Percentiles rank a stretch among this genome's conserved stretches.
These are phyloP conservation scores for Corvus hawaiiensis DNA, from an alignment of 2,113 vertebrate genomes.

Conservation along the genomic window DNA sequence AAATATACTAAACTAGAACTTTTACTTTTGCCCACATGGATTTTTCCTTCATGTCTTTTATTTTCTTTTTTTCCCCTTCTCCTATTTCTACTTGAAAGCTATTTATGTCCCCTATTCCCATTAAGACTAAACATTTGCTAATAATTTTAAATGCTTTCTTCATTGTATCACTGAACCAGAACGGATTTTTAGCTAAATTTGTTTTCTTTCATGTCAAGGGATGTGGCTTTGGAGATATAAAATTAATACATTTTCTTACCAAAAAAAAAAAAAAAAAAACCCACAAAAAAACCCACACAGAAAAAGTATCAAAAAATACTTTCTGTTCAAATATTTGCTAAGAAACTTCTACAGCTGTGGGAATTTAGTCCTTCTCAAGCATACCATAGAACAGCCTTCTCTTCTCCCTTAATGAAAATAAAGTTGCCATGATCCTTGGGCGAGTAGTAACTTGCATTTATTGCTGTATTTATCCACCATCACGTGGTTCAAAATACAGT, in stretches of 20 bases:
- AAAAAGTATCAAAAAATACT: not conserved
- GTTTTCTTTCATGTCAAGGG: not conserved
- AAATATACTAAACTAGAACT: not conserved
- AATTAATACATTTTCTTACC: not conserved
- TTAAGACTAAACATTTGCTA: not conserved
- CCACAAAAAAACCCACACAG: not conserved
- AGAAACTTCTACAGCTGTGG: not conserved
- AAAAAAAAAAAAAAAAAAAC: not conserved
- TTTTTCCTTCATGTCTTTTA: not conserved
- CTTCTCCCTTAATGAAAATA: not conserved
- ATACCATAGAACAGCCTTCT: not conserved
- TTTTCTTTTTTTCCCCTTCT: not conserved
- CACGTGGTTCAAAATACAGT: not conserved
- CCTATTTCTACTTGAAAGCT: not conserved
- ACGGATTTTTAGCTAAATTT: not conserved
- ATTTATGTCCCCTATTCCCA: not conserved
- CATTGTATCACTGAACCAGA: not conserved
- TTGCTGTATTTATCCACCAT: not conserved
- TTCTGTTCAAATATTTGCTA: not conserved
- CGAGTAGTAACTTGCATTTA: not conserved
- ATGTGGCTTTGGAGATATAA: not conserved
- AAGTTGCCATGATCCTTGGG: not conserved
- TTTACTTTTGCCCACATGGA: not conserved
- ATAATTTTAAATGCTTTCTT: not conserved
- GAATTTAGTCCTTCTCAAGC: not conserved